These are phyloP conservation scores for Corvus cornix DNA, from an alignment of 2,113 vertebrate genomes.

Conservation along the genomic window DNA sequence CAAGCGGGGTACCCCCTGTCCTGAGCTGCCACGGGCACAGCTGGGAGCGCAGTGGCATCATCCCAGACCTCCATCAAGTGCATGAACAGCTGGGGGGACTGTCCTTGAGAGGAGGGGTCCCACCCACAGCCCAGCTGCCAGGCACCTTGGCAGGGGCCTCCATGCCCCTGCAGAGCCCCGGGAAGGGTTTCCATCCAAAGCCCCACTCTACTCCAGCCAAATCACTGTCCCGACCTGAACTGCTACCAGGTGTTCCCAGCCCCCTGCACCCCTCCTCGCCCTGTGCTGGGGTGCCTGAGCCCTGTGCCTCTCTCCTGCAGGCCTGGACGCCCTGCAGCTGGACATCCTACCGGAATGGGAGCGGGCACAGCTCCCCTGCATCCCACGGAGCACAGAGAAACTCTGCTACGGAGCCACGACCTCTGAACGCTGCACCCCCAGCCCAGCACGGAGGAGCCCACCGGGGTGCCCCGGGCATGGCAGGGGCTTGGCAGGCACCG, in stretches of 20 bases:
- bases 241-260: background rate
- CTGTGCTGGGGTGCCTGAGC: background rate
- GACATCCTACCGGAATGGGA: no score
- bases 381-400: background rate
- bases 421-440: background rate
- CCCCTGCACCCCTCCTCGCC: background rate
- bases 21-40: background rate
- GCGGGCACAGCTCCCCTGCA: background rate
- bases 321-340: background rate
- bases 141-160: background rate
- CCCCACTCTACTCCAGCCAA: background rate
- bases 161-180: fast-evolving
- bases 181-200: background rate
- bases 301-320: background rate
- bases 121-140: background rate
- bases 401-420: fast-evolving
- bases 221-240: background rate
- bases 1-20: fast-evolving
- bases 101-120: background rate
- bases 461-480: fast-evolving
- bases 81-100: background rate
- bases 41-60: fast-evolving
- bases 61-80: background rate
- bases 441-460: background rate
- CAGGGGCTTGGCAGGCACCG: background rate